A percentile compares a stretch with the other conserved stretches of the same genome.
phyloP scores from a whole-genome alignment of 2,888 invertebrate genomes.

The Anthoptus insignis region DNA sequence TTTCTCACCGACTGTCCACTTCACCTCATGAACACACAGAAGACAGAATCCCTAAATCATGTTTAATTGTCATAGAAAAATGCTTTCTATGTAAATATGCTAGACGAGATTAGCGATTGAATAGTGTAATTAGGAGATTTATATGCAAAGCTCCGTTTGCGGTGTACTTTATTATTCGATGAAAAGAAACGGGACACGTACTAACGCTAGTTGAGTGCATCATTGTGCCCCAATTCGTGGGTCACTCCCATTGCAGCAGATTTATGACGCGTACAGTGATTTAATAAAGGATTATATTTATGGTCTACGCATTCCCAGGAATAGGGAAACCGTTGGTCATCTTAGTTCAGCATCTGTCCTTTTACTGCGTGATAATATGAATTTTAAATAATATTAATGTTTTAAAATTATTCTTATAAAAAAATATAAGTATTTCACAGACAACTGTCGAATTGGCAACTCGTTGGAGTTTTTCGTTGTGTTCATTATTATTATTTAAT shows the following conservation, averaged over 20 bases:
- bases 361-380: background rate
- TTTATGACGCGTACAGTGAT: slow-evolving; percentile 77
- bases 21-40: slow-evolving; percentile 19
- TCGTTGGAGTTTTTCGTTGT: background rate
- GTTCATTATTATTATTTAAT: background rate
- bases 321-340: slow-evolving; percentile 55
- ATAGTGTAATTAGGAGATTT: slow-evolving; percentile 85
- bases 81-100: slow-evolving; percentile 73
- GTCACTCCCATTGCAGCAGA: slow-evolving; percentile 82
- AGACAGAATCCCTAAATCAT: slow-evolving; percentile 70
- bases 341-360: slow-evolving; percentile 46
- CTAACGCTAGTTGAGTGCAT: slow-evolving; percentile 75
- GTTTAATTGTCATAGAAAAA: slow-evolving; percentile 69
- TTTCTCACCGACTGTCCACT: slow-evolving; percentile 42
- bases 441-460: no score
- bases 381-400: no score
- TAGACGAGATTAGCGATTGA: slow-evolving; percentile 79
- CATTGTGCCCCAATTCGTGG: slow-evolving; percentile 70
- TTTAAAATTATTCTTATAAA: no score
- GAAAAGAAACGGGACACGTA: slow-evolving; percentile 71
- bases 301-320: slow-evolving; percentile 59
- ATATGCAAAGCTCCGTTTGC: slow-evolving; percentile 84
- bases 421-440: no score
- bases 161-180: slow-evolving; percentile 82
- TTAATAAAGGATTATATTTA: slow-evolving; percentile 82